phyloP scores from a whole-genome alignment of 2,797 vertebrate genomes.

The Peromyscus nudipes region DNA sequence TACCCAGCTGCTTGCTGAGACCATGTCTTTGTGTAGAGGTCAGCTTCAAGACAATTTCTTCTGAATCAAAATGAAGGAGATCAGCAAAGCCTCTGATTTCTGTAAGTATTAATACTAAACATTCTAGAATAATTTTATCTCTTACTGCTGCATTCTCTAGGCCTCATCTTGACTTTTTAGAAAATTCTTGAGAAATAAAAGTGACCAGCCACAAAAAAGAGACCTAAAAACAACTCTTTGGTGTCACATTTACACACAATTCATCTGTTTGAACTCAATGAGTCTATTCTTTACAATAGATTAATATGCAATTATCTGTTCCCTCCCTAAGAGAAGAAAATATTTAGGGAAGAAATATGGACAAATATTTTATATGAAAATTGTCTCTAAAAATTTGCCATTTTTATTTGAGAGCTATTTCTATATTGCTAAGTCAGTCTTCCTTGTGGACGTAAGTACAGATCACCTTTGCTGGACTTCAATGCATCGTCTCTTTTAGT shows the following conservation, averaged over 20 bases:
- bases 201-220: neutral
- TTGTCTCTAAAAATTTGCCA: neutral
- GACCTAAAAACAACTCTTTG: neutral
- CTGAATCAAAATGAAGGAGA: slow-evolving; percentile 30
- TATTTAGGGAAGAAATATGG: neutral
- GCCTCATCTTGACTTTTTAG: neutral
- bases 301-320: neutral
- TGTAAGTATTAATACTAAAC: slow-evolving; percentile 1
- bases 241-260: neutral
- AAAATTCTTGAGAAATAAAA: slow-evolving; percentile 40
- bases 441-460: neutral
- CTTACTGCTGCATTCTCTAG: slow-evolving; percentile 21
- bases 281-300: slow-evolving; percentile 7
- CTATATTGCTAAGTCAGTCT: neutral
- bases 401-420: neutral
- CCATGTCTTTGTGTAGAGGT: neutral
- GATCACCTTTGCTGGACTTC: neutral
- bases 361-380: neutral
- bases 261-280: neutral
- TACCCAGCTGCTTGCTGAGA: neutral
- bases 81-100: neutral
- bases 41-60: slow-evolving; percentile 26
- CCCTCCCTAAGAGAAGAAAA: neutral
- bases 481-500: neutral
- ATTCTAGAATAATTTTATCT: slow-evolving; percentile 1